These are phyloP conservation scores for Hesperia comma DNA, from an alignment of 2,888 invertebrate genomes.

Conservation along the genomic window DNA sequence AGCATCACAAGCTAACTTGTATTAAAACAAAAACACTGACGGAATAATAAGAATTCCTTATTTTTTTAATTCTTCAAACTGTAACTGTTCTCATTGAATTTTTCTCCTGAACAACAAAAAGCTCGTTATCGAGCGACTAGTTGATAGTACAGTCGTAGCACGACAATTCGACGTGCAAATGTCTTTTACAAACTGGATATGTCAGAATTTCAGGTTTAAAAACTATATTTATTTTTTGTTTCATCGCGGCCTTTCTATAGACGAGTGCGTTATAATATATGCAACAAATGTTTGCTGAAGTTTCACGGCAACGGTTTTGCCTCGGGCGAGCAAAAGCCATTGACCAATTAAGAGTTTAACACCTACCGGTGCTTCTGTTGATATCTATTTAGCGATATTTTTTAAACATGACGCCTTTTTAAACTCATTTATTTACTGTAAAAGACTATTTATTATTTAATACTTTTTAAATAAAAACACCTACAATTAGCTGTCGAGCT, in stretches of 20 bases:
- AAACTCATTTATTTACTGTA: no score
- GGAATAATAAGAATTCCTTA: no score
- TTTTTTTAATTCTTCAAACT: no score
- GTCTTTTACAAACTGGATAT: not conserved
- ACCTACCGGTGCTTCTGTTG: not conserved
- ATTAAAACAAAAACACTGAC: no score
- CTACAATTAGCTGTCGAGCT: no score
- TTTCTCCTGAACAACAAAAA: not conserved
- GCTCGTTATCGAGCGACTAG: no score
- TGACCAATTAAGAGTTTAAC: slow-evolving; percentile 11
- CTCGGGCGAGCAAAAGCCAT: slow-evolving; percentile 8
- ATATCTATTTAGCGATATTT: not conserved
- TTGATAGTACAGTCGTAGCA: no score
- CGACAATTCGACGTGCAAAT: no score
- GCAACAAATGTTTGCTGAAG: slow-evolving; percentile 1
- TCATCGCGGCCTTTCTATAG: not conserved
- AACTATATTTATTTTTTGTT: slow-evolving; percentile 5
- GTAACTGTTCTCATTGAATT: no score
- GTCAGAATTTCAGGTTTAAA: not conserved
- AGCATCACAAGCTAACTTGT: no score
- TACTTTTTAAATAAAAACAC: no score
- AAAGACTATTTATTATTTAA: no score
- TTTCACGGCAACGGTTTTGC: slow-evolving; percentile 1
- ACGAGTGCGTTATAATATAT: not conserved
- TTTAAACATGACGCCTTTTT: not conserved